Evolutionary conservation across 1,140 invertebrate species (phyloP), one percentile per base, ranked within the genome.

Genomic region (Drosophila ohnishii): DNA sequence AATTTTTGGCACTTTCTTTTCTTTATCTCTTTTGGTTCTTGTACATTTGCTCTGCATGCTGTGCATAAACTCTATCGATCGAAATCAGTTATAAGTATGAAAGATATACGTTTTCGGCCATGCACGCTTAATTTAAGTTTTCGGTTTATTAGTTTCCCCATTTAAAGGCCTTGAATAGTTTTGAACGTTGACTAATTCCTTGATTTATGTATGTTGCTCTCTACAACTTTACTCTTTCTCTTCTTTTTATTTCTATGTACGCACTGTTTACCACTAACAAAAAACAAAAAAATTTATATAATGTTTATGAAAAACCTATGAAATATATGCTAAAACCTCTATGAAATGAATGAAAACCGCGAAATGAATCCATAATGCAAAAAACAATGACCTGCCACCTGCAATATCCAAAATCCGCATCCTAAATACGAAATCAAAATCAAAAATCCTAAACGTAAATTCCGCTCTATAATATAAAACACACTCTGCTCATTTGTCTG

Each of bases 231-330:
- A 84, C 80, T 87, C 66, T 90, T 84, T 90, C 76, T 90, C 80
- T 90, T 90, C 81, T 90, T 85, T 90, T 90, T 89, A 87, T 83
- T 89, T 90, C 78, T 90, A 90, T 88, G 84, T 87, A 80, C 83
- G 83, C 83, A 87, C 84, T 88, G 84, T 87, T 87, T 80, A 71
- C 85, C 85, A 89, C 85, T 80, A 88, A 80, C 74, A 47, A 83
- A 85, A 79, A 75, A 71, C 14, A 32, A 16, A n/a, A 32, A 11
- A 50, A 7, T 22, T 63, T 56, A 61, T 65, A 78, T 79, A 74
- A 48, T 64, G 45, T 66, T 60, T 57, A 53, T 25, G 34, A 50
- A 76, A 76, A 53, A 25, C 47, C 58, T 59, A 51, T 77, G 25
- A 67, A 62, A 67, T 53, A 58, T 88, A 75, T 82, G 76, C 67